Evolutionary conservation across 2,888 invertebrate genomes (phyloP).

Genomic region (Noctua comes): DNA sequence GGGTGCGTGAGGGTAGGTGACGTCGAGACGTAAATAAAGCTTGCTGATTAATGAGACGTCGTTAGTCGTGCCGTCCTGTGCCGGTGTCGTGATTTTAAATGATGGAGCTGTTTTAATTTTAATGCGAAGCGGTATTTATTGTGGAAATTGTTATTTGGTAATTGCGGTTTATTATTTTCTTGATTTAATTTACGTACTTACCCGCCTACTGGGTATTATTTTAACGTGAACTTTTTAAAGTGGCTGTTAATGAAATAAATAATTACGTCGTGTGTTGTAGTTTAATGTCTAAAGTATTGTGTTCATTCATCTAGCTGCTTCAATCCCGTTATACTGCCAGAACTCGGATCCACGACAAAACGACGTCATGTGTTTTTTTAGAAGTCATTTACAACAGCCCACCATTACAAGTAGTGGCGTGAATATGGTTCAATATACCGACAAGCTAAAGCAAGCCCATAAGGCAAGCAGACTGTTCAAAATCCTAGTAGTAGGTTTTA

Average conservation of each 20-base stretch:
- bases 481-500: not conserved
- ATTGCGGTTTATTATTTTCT: not conserved
- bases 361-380: not conserved
- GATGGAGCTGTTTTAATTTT: conserved; percentile 48
- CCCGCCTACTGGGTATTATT: not conserved
- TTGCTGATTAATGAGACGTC: conserved; percentile 58
- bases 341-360: not conserved
- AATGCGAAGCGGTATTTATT: conserved; percentile 25
- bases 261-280: not conserved
- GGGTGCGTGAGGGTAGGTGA: conserved; percentile 49
- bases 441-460: not conserved
- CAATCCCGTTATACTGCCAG: not conserved
- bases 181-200: not conserved
- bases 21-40: conserved; percentile 61
- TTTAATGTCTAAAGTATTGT: not conserved
- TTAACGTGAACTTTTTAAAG: not conserved
- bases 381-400: not conserved
- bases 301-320: not conserved
- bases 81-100: conserved; percentile 44
- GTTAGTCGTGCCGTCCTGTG: conserved; percentile 52
- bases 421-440: not conserved
- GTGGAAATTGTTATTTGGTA: conserved; percentile 7
- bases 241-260: not conserved
- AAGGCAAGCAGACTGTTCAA: not conserved
- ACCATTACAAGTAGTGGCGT: not conserved